These are phyloP conservation scores for Petrocephalus zakoni DNA, from an alignment of 2,113 vertebrate species.

Conservation along the genomic window DNA sequence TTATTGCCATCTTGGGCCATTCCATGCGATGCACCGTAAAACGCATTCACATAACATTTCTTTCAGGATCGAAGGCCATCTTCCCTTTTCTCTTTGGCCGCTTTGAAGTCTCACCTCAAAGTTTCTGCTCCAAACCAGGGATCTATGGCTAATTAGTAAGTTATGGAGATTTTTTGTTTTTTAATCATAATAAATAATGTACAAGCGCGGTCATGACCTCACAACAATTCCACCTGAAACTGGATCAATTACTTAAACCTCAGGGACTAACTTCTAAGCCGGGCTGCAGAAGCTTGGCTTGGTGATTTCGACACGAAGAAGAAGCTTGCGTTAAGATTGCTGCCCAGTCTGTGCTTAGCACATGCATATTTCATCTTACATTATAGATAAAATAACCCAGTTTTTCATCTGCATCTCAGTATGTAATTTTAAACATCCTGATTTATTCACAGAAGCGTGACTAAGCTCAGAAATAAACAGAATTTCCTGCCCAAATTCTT, in stretches of 20 bases:
- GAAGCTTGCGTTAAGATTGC: background rate
- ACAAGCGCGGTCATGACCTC: background rate
- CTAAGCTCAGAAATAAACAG: background rate
- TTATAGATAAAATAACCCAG: constrained; percentile 1
- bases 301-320: background rate
- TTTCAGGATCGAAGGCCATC: background rate
- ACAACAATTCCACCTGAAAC: background rate
- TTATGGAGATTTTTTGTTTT: background rate
- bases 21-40: background rate
- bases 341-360: background rate
- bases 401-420: constrained; percentile 3
- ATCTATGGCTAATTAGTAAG: background rate
- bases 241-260: background rate
- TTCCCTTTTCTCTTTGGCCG: background rate
- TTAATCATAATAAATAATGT: background rate
- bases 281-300: background rate
- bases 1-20: background rate
- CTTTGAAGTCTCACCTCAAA: constrained; percentile 12
- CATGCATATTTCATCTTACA: background rate
- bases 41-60: background rate
- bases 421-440: constrained; percentile 8
- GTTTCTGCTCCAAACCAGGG: background rate
- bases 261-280: background rate
- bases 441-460: constrained; percentile 16
- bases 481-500: background rate